Base-by-base conservation (phyloP, 2,113 vertebrate genomes). In the Protobothrops mucrosquamatus region DNA sequence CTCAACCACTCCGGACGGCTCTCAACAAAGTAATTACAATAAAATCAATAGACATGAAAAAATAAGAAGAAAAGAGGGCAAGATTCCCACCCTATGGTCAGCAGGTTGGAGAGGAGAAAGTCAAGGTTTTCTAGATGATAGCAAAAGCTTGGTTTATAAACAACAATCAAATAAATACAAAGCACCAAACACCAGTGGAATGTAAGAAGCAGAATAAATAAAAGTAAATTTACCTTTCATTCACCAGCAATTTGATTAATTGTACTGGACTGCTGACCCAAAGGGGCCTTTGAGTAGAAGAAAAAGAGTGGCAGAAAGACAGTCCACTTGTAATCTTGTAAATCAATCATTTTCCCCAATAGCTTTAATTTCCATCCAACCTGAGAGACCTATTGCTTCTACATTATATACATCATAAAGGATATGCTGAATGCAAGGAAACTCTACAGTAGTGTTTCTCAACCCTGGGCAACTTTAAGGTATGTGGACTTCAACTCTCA, bases 221-320 rank as follows among this genome's bases (percentile, higher is more conserved):
- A 59, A 57, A 23, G 81, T 91, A 22, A 26, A 39, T 81, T 22
- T 48, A 7, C 54, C 22, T 48, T 39, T 22, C 51, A 26, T n/a
- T 85, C 26, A 22, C 11, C 59, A 59, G 18, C 48, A 87, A 51
- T 51, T 6, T 61, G 48, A 51, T 26, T 52, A 34, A 61, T 11
- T 87, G 85, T 4, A 51, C 93, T 89, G 87, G 48, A 46, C 4
- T 90, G n/a, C 93, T 92, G 48, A 23, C 46, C 29, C 26, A 52
- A 91, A 90, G 94, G 7, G 87, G 85, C 85, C 86, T 15, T 86
- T 26, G 20, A 74, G 64, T 43, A 52, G 6, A 39, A 43, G 89
- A 93, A 93, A 92, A 57, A 89, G 69, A 85, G 54, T 92, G 52
- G 94, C 39, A 51, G 29, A 88, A 48, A 24, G 69, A 34, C 55